A percentile compares a stretch with the other conserved stretches of the same genome.
These are phyloP conservation scores for Shargacucullia verbasci DNA, from an alignment of 2,888 invertebrate species.

Conservation along the genomic window DNA sequence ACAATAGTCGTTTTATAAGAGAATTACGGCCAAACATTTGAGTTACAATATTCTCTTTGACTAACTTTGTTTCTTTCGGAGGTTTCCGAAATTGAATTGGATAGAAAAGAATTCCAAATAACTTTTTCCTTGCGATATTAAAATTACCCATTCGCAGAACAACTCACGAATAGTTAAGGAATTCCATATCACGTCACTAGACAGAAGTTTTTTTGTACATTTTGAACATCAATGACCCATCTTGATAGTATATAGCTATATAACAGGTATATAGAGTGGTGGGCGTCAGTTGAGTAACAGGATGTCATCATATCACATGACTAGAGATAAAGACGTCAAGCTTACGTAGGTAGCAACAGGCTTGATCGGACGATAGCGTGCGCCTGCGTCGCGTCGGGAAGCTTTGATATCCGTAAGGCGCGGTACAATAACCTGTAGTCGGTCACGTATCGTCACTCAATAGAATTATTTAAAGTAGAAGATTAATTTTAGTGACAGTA, in stretches of 20 bases:
- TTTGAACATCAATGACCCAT: constrained; percentile 38
- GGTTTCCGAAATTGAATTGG: constrained; percentile 6
- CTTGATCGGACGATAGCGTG: constrained; percentile 21
- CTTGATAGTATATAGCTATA: constrained; percentile 16
- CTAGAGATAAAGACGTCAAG: constrained; percentile 35
- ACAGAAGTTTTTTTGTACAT: constrained; percentile 12
- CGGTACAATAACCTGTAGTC: constrained; percentile 53
- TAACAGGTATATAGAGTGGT: constrained; percentile 20
- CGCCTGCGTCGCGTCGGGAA: constrained; percentile 10
- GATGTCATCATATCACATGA: constrained; percentile 57
- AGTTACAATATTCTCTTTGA: no score
- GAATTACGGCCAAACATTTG: no score
- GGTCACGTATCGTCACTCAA: constrained; percentile 16
- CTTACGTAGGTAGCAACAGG: constrained; percentile 56
- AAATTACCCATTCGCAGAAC: constrained; percentile 23
- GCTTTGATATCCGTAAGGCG: constrained; percentile 41
- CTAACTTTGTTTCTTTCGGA: not conserved
- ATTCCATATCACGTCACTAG: constrained; percentile 13
- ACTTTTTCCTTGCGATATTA: constrained; percentile 8
- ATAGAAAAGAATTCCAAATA: constrained; percentile 7
- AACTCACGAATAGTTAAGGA: constrained; percentile 1
- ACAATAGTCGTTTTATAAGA: no score
- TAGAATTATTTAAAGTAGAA: not conserved
- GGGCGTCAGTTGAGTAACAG: constrained; percentile 51
- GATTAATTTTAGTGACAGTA: no score